These are phyloP conservation scores for Halesus radiatus DNA, from an alignment of 1,140 invertebrate species.

Conservation along the genomic window DNA sequence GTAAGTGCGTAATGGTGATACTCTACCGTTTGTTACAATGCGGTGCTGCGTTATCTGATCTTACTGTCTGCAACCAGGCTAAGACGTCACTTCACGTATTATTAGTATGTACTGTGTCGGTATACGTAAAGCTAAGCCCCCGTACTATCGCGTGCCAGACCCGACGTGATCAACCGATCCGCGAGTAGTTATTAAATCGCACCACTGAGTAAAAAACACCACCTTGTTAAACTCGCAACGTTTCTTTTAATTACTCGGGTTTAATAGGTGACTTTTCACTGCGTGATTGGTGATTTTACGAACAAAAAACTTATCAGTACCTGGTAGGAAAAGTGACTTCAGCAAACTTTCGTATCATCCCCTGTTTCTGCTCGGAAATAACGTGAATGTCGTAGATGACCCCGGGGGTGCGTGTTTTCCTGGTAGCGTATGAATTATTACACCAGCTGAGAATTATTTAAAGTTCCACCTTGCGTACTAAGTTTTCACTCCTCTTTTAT, in stretches of 20 bases:
- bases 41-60: background rate
- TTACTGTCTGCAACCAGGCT: background rate
- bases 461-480: background rate
- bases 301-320: background rate
- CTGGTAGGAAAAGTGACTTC: conserved; percentile 9
- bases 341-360: conserved; percentile 18
- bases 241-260: background rate
- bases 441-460: background rate
- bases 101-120: background rate
- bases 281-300: background rate
- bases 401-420: background rate
- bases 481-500: background rate
- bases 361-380: background rate
- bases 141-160: conserved; percentile 20
- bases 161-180: conserved; percentile 15
- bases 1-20: background rate
- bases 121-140: background rate
- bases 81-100: background rate
- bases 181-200: background rate
- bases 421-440: background rate
- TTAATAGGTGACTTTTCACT: background rate
- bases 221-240: too few species aligned
- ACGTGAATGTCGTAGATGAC: conserved; percentile 6
- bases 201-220: conserved; percentile 15
- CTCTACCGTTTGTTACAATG: background rate